Base-by-base conservation (phyloP, 2,888 invertebrate species). In the Agonum fuliginosum region DNA sequence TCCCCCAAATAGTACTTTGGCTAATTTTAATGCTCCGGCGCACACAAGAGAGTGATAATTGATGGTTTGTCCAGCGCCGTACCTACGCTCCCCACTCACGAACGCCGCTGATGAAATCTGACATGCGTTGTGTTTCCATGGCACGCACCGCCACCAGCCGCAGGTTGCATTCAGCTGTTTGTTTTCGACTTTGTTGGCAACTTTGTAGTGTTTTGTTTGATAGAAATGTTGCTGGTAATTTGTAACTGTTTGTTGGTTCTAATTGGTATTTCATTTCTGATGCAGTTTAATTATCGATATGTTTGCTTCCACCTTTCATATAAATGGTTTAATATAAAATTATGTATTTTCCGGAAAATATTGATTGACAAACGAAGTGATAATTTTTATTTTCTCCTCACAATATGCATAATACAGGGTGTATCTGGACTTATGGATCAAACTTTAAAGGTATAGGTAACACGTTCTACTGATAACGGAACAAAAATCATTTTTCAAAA, bases 11-110 rank as follows among this genome's bases (percentile, higher is more conserved):
- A 83, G 83, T 83, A 84, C 83, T 84, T 83, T 81, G 83, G 81
- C 86, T 86, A 86, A 86, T 86, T 86, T 86, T 85, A 86, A 86
- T 86, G 85, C 85, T 82, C 84, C 83, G 84, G 83, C 84, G 85
- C 86, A 85, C 85, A 86, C 86, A 84, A 78, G 70, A 80, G 80
- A 69, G 80, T 51, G 79, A 81, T 84, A 84, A 84, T 84, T 84
- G 84, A 84, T 84, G 83, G 81, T 41, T 77, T 77, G 65, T 75
- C 75, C 48, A 75, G 48, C 30, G 19, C 10, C n/a, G 17, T 41
- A n/a, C n/a, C n/a, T n/a, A 37, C 24, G 41, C 22, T 43, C 46
- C 37, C 46, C 19, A 17, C 51, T 67, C 75, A 65, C 62, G 62
- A 65, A 74, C 75, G 48, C 48, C 67, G 43, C 75, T 75, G 75